Percentiles rank a stretch among this genome's conserved stretches.
These are phyloP conservation scores for Vombatus ursinus DNA, from an alignment of 2,113 vertebrate genomes.

Conservation along the genomic window DNA sequence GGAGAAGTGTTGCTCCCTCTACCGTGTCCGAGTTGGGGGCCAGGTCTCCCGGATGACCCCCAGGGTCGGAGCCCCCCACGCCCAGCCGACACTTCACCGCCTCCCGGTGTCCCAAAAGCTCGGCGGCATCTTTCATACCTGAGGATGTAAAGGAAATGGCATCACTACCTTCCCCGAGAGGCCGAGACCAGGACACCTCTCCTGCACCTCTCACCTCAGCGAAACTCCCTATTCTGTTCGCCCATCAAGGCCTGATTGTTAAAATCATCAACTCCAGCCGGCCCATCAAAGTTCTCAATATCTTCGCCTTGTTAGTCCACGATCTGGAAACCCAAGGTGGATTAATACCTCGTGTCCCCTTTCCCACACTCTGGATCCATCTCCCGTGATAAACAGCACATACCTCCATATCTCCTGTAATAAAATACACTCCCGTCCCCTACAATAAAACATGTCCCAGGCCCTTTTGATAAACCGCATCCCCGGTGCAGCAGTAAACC, in stretches of 20 bases:
- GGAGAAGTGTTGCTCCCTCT: slow-evolving; percentile 93
- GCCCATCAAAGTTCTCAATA: background rate
- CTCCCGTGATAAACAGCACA: background rate
- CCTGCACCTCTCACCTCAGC: background rate
- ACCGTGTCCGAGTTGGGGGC: slow-evolving; percentile 92
- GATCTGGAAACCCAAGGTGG: background rate
- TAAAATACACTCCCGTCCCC: background rate
- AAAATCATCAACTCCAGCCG: slow-evolving; percentile 10
- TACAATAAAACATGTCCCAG: background rate
- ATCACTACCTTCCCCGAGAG: slow-evolving; percentile 67
- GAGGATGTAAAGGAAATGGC: slow-evolving; percentile 76
- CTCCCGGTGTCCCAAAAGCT: slow-evolving; percentile 96
- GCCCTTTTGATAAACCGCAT: background rate
- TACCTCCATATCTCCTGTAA: background rate
- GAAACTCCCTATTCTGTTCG: slow-evolving; percentile 1
- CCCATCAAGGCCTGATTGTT: background rate
- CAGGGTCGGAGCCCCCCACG: slow-evolving; percentile 91
- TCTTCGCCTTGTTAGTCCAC: slow-evolving; percentile 11
- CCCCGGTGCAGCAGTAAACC: slow-evolving; percentile 1
- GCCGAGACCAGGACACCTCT: background rate
- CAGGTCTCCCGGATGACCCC: slow-evolving; percentile 95
- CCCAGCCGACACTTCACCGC: slow-evolving; percentile 95
- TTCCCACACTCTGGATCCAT: slow-evolving; percentile 10
- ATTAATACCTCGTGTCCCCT: background rate
- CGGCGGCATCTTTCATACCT: slow-evolving; percentile 99